Conservation (phyloP, 2,888 invertebrate species). For the Tachina grossa region DNA sequence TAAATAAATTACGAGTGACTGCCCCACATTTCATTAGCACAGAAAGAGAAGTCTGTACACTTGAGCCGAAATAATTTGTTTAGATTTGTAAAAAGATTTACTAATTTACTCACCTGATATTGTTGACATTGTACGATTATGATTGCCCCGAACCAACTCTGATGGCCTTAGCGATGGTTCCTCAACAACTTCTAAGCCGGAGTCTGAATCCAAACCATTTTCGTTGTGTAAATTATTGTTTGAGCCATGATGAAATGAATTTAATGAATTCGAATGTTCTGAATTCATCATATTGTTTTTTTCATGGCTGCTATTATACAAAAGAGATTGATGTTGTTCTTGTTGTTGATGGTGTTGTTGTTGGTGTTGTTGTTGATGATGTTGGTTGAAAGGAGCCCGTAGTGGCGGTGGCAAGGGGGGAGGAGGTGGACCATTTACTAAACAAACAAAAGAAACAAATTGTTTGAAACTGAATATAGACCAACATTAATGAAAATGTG, state of each 20-base stretch:
- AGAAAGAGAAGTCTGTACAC: too few species aligned
- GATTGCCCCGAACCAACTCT: slow-evolving; percentile 85
- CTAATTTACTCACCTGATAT: slow-evolving; percentile 83
- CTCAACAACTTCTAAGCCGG: slow-evolving; percentile 85
- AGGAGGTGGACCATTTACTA: slow-evolving; percentile 86
- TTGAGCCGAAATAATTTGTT: too few species aligned
- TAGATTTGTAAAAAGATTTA: too few species aligned
- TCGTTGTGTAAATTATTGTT: slow-evolving; percentile 74
- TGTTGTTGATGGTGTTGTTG: slow-evolving; percentile 25
- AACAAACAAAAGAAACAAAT: slow-evolving; percentile 24
- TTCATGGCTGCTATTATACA: slow-evolving; percentile 44
- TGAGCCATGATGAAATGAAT: slow-evolving; percentile 65
- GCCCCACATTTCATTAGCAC: too few species aligned
- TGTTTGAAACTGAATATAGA: slow-evolving; percentile 28
- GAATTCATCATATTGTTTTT: slow-evolving; percentile 71
- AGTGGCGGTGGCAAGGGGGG: slow-evolving; percentile 87
- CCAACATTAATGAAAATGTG: slow-evolving; percentile 33
- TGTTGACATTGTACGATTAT: slow-evolving; percentile 84
- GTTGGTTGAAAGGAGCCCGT: slow-evolving; percentile 79
- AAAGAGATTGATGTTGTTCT: slow-evolving; percentile 2
- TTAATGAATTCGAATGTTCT: slow-evolving; percentile 67
- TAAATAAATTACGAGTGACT: too few species aligned
- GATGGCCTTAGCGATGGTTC: slow-evolving; percentile 88
- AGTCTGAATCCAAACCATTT: slow-evolving; percentile 80
- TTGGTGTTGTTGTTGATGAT: slow-evolving; percentile 65